Evolutionary conservation across 2,888 invertebrate genomes (phyloP), one percentile per base, ranked within the genome.

Genomic region (Eupsilia transversa): DNA sequence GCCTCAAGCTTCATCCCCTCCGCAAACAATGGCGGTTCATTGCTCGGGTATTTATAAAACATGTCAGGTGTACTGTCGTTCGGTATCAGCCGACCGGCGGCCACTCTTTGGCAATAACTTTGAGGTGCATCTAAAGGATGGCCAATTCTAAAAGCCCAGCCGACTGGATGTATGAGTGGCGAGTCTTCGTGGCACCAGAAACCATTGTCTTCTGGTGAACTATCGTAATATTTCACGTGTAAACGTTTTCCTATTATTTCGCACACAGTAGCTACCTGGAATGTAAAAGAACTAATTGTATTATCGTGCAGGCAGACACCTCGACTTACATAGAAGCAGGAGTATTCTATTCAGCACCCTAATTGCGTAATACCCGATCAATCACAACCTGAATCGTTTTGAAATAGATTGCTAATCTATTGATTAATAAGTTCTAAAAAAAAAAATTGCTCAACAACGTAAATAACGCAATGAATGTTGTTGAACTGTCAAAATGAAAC

Each of bases 181-280:
- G 99, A 99, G 91, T 98, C 98, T 94, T 99, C 99, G 86, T 99
- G 99, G 91, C 99, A 99, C 99, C 99, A 99, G 93, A 99, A 99
- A 6, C 99, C 98, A 86, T 97, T 97, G 79, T 98, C 98, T 83
- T 98, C 98, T 0, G 97, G 97, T 20, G 97, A 97, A 79, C 98
- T 97, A 89, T 99, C 98, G 87, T 98, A 99, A 94, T 99, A 99
- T 88, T 98, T 98, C 2, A 99, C 97, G 89, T 99, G 98, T 75
- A 99, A 97, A 71, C 99, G 97, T 92, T 99, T 99, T 0, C 99
- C 99, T 49, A 99, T 97, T 86, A 99, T 98, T 94, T 98, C 98
- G 85, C 98, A 97, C 64, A 99, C 98, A 65, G 98, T 98, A 1
- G 99, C 99, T 70, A 99, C 98, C 96, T 96, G 88, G 1, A 91